These are phyloP conservation scores for Charaxes varanes DNA, from an alignment of 1,140 invertebrate genomes.

Conservation along the genomic window DNA sequence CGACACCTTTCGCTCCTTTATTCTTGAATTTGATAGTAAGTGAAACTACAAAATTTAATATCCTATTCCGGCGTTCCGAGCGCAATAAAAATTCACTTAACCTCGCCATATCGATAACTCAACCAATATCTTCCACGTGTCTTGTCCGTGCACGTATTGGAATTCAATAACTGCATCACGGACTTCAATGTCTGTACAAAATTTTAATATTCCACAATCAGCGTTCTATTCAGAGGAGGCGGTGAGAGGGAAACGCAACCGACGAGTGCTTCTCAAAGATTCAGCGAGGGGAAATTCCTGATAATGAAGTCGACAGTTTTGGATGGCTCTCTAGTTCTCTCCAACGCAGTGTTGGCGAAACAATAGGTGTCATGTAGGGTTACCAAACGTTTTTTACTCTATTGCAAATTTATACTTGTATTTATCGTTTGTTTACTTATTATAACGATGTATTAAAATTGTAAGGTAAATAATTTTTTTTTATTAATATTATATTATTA, in stretches of 20 bases:
- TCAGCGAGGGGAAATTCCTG: conserved; percentile 28
- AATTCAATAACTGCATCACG: conserved; percentile 16
- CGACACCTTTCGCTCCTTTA: no score
- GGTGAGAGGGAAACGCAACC: conserved; percentile 14
- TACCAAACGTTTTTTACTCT: conserved; percentile 1
- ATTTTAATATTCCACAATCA: conserved; percentile 20
- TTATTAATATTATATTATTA: no score
- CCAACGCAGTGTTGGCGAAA: conserved; percentile 32
- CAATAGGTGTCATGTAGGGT: conserved; percentile 13
- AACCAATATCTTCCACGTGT: conserved; percentile 1
- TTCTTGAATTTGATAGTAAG: no score
- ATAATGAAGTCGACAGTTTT: conserved; percentile 38
- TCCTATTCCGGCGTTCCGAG: neutral
- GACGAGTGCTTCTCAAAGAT: conserved; percentile 16
- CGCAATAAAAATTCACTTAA: conserved; percentile 11
- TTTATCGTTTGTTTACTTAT: conserved; percentile 10
- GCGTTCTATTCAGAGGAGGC: conserved; percentile 13
- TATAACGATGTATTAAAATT: conserved; percentile 9
- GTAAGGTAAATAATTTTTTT: no score
- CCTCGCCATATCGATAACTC: conserved; percentile 4
- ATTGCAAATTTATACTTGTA: no score
- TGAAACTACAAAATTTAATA: conserved; percentile 1
- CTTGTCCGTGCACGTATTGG: conserved; percentile 5
- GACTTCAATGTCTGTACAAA: conserved; percentile 8
- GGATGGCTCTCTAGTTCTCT: conserved; percentile 38